phyloP scores from a whole-genome alignment of 2,888 invertebrate genomes.

The Congeria kusceri region DNA sequence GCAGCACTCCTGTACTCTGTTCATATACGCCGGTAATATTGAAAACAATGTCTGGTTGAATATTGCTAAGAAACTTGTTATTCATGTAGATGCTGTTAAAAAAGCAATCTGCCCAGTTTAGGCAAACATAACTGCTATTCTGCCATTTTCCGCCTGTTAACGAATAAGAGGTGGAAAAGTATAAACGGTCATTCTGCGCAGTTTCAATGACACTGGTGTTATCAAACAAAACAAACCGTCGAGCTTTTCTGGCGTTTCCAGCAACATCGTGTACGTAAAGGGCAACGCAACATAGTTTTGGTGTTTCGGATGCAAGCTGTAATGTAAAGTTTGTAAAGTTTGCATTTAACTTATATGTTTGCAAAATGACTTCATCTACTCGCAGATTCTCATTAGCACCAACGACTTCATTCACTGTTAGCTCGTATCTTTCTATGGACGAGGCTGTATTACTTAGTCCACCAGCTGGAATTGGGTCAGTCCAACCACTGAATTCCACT shows the following conservation, averaged over 20 bases:
- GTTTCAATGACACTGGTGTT: slow-evolving; percentile 29
- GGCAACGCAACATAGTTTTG: slow-evolving; percentile 45
- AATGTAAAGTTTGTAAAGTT: too few species aligned
- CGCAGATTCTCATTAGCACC: slow-evolving; percentile 1
- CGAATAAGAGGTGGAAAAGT: slow-evolving; percentile 44
- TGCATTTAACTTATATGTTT: slow-evolving; percentile 2
- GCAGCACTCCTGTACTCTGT: slow-evolving; percentile 48
- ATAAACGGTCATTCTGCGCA: slow-evolving; percentile 3
- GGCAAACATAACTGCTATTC: slow-evolving; percentile 39
- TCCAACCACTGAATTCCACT: slow-evolving; percentile 23
- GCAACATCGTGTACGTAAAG: slow-evolving; percentile 58
- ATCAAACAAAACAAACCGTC: slow-evolving; percentile 59
- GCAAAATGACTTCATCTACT: background rate
- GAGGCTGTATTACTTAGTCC: slow-evolving; percentile 10
- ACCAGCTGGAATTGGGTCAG: slow-evolving; percentile 17
- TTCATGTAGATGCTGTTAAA: slow-evolving; percentile 37
- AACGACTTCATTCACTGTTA: slow-evolving; percentile 14
- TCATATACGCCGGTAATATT: slow-evolving; percentile 55
- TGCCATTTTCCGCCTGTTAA: too few species aligned
- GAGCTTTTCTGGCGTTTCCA: slow-evolving; percentile 34
- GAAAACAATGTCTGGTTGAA: slow-evolving; percentile 38
- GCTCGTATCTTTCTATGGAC: slow-evolving; percentile 20
- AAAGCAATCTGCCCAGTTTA: slow-evolving; percentile 50
- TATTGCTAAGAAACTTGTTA: slow-evolving; percentile 48
- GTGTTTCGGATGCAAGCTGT: slow-evolving; percentile 9